phyloP scores from a whole-genome alignment of 2,797 vertebrate genomes.

The Micromesistius poutassou region DNA sequence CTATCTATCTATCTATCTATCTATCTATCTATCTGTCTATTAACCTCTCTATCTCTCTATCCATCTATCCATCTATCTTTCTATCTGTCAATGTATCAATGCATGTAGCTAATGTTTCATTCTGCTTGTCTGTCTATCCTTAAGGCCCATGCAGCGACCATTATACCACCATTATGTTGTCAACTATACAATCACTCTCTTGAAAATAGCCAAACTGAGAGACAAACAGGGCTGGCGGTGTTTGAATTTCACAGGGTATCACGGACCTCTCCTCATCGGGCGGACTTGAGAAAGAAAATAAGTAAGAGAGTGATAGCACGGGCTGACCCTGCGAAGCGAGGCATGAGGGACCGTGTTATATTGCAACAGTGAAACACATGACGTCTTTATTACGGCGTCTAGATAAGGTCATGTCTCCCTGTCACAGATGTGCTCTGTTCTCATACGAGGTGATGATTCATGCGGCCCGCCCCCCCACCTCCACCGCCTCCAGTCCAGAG shows the following conservation, averaged over 20 bases:
- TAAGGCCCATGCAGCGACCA: too few relatives aligned
- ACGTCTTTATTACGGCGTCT: conserved; percentile 18
- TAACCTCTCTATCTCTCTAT: too few relatives aligned
- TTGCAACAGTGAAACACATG: conserved; percentile 28
- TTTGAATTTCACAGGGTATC: conserved; percentile 52
- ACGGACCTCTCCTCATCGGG: conserved; percentile 34
- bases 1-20: too few relatives aligned
- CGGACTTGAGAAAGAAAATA: conserved; percentile 21
- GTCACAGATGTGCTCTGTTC: conserved; percentile 5
- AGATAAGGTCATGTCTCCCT: conserved; percentile 19
- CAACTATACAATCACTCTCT: neutral
- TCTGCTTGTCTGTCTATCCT: too few relatives aligned
- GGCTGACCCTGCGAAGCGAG: neutral
- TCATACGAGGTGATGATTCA: conserved; percentile 19
- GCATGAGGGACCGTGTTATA: conserved; percentile 9
- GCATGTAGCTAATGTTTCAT: neutral
- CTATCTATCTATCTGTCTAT: too few relatives aligned
- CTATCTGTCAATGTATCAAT: too few relatives aligned
- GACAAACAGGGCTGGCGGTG: conserved; percentile 13
- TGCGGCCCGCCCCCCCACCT: conserved; percentile 13
- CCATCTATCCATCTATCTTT: too few relatives aligned
- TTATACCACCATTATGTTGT: conserved; percentile 16
- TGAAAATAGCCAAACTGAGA: neutral
- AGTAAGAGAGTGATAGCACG: conserved; percentile 16
- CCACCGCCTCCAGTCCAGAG: conserved; percentile 2